A percentile compares a stretch with the other conserved stretches of the same genome.
These are phyloP conservation scores for Festucalex cinctus DNA, from an alignment of 2,113 vertebrate species.

Conservation along the genomic window DNA sequence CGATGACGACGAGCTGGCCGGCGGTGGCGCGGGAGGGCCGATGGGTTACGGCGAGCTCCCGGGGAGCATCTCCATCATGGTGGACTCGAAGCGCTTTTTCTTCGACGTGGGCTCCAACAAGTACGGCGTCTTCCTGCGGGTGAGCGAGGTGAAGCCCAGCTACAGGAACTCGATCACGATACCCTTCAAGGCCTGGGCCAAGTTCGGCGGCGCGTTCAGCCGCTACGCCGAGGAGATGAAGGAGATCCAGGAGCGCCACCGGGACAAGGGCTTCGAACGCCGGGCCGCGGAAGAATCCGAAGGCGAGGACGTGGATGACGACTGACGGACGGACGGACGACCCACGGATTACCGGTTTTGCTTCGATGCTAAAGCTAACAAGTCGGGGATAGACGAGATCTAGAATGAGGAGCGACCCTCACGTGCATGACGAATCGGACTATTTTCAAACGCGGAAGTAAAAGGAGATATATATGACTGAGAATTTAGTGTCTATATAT, in stretches of 20 bases:
- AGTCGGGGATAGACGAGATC: slow-evolving; percentile 46
- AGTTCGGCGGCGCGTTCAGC: slow-evolving; percentile 92
- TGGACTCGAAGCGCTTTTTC: slow-evolving; percentile 96
- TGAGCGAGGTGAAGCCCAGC: slow-evolving; percentile 95
- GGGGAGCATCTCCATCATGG: slow-evolving; percentile 92
- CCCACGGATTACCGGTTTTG: slow-evolving; percentile 4
- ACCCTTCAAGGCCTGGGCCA: slow-evolving; percentile 95
- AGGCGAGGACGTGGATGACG: slow-evolving; percentile 90
- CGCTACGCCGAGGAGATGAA: slow-evolving; percentile 97
- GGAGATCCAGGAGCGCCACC: slow-evolving; percentile 91
- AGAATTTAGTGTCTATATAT: slow-evolving; percentile 72
- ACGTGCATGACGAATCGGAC: slow-evolving; percentile 72
- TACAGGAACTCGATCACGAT: slow-evolving; percentile 97
- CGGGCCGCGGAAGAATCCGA: slow-evolving; percentile 85
- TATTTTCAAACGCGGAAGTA: slow-evolving; percentile 53
- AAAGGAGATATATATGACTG: slow-evolving; percentile 63
- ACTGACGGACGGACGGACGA: slow-evolving; percentile 70
- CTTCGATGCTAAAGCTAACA: slow-evolving; percentile 47
- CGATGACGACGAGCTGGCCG: slow-evolving; percentile 86
- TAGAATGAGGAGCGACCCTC: slow-evolving; percentile 46
- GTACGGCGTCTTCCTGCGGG: slow-evolving; percentile 92
- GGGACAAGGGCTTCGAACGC: slow-evolving; percentile 90
- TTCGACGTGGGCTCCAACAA: slow-evolving; percentile 98
- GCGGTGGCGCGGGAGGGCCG: slow-evolving; percentile 76
- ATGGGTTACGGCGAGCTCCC: slow-evolving; percentile 87